Evolutionary conservation across 2,113 vertebrate genomes (phyloP).

Genomic region (Okapia johnstoni): DNA sequence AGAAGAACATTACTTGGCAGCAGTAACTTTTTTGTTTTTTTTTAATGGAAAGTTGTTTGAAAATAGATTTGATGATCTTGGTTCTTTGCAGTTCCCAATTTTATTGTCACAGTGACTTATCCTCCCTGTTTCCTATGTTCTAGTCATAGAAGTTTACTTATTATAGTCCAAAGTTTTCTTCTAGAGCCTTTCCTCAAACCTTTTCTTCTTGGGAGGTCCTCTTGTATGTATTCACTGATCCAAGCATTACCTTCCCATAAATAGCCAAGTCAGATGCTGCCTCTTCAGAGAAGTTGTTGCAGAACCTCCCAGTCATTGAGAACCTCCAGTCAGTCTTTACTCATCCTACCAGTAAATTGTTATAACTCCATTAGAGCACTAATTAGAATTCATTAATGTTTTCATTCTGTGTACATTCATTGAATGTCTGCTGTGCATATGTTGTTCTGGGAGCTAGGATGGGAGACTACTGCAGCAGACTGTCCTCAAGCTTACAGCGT

Average conservation of each 20-base stretch:
- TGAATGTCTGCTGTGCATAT: background rate
- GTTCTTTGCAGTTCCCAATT: background rate
- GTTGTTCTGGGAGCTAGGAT: conserved; percentile 12
- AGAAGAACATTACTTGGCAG: background rate
- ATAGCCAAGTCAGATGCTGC: background rate
- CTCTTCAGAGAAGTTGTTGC: background rate
- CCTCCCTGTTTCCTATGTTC: background rate
- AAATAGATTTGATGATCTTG: background rate
- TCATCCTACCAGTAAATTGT: background rate
- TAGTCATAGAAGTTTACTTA: background rate
- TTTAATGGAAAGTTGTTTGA: conserved; percentile 34
- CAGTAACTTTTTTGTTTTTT: conserved; percentile 23
- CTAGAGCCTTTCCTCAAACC: background rate
- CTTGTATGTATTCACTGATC: background rate
- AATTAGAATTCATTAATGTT: background rate
- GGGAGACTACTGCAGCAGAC: background rate
- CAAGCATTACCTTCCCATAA: background rate
- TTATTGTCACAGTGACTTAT: background rate
- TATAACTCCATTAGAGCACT: background rate
- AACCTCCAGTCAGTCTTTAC: background rate
- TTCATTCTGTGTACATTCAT: background rate
- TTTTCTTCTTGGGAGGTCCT: background rate
- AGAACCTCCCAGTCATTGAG: background rate
- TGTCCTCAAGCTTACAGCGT: background rate
- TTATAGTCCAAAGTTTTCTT: background rate